phyloP scores from a whole-genome alignment of 2,113 vertebrate species.

The Elaphurus davidianus region DNA sequence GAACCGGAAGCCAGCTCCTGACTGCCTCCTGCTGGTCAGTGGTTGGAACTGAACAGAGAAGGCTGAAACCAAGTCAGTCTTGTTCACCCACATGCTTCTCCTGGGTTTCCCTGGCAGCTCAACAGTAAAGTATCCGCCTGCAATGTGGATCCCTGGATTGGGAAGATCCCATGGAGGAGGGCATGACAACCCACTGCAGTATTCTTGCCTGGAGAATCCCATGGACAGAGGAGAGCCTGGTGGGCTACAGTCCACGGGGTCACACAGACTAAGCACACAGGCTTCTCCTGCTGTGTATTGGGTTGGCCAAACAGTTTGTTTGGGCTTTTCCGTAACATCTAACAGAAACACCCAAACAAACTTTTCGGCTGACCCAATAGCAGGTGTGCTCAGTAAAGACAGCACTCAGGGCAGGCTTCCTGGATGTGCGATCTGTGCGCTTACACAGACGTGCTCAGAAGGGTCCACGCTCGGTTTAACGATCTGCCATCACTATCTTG shows the following conservation, averaged over 20 bases:
- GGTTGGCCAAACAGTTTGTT: neutral
- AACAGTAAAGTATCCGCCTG: neutral
- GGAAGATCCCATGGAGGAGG: neutral
- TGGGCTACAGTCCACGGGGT: neutral
- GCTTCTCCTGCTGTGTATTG: neutral
- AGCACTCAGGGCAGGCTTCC: fast-evolving
- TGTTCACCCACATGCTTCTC: neutral
- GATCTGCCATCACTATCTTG: neutral
- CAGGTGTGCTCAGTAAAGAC: neutral
- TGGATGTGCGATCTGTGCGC: fast-evolving
- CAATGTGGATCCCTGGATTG: neutral
- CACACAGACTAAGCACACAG: neutral
- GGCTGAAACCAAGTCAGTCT: neutral
- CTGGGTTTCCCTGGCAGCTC: neutral
- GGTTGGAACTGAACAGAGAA: neutral
- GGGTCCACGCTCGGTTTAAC: neutral
- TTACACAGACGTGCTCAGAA: neutral
- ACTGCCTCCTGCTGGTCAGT: neutral
- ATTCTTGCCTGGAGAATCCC: neutral
- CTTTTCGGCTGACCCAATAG: neutral
- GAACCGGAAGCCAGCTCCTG: neutral
- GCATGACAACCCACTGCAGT: neutral
- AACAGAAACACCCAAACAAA: neutral
- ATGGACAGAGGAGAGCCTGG: neutral
- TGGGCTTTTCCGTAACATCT: neutral